phyloP scores from a whole-genome alignment of 2,888 invertebrate genomes.

The Xylota sylvarum region DNA sequence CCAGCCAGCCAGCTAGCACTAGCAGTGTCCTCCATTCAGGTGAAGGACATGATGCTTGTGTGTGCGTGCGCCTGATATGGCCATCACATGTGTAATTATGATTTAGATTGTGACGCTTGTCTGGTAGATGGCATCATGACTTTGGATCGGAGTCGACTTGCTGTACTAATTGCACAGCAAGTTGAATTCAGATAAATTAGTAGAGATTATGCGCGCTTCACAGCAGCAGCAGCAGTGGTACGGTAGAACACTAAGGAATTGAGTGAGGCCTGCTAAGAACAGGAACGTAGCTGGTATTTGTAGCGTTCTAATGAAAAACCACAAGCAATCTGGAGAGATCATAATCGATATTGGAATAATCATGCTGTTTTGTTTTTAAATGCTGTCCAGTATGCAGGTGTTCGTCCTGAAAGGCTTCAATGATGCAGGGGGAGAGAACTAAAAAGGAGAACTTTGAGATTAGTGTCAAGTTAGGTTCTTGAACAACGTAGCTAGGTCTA shows the following conservation, averaged over 20 bases:
- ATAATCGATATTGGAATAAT: not conserved
- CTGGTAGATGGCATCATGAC: conserved; percentile 47
- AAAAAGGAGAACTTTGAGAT: no score
- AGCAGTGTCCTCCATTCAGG: conserved; percentile 28
- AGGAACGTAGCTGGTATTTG: not conserved
- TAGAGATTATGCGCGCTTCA: conserved; percentile 33
- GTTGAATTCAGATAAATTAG: conserved; percentile 55
- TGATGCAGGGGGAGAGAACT: no score
- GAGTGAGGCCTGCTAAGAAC: not conserved
- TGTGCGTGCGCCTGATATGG: conserved; percentile 47
- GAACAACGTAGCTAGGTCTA: no score
- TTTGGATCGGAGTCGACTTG: conserved; percentile 28
- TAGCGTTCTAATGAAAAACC: not conserved
- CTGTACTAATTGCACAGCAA: conserved; percentile 54
- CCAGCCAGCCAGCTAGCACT: not conserved
- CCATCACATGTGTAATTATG: conserved; percentile 67
- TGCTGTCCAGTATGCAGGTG: not conserved
- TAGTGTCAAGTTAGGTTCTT: no score
- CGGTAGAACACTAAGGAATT: conserved; percentile 11
- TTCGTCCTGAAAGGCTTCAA: no score
- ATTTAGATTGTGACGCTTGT: conserved; percentile 71
- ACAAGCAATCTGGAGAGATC: not conserved
- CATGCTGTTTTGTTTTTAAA: not conserved
- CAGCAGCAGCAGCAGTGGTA: not conserved
- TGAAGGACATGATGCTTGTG: conserved; percentile 38